Evolutionary conservation across 2,113 vertebrate genomes (phyloP).

Genomic region (Upupa epops): DNA sequence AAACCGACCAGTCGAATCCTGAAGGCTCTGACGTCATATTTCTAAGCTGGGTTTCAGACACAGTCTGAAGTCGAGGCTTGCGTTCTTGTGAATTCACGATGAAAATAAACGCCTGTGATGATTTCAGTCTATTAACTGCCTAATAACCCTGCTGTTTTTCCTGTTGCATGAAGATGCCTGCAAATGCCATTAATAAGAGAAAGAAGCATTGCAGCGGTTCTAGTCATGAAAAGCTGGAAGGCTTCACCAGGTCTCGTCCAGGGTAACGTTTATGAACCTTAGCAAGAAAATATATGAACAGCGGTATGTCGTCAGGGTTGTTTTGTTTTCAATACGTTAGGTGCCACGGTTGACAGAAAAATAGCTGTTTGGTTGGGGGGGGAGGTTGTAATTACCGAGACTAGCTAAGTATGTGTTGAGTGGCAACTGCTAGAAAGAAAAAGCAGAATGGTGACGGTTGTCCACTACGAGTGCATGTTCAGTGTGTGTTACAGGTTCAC

Average conservation of each 20-base stretch:
- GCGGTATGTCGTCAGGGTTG: not conserved
- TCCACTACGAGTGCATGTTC: not conserved
- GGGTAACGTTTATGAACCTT: not conserved
- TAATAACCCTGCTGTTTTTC: not conserved
- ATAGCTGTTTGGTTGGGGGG: not conserved
- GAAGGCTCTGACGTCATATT: not conserved
- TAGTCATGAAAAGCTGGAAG: not conserved
- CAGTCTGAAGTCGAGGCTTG: not conserved
- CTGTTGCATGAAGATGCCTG: not conserved
- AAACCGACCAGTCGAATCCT: not conserved
- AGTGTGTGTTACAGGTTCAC: slow-evolving; percentile 60
- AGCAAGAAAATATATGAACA: not conserved
- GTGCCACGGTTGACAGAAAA: not conserved
- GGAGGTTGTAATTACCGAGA: not conserved
- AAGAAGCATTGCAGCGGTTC: not conserved
- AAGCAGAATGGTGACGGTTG: not conserved
- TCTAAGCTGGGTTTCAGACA: not conserved
- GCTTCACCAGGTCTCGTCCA: not conserved
- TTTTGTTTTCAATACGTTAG: not conserved
- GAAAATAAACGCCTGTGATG: not conserved
- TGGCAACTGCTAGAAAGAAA: not conserved
- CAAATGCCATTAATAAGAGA: not conserved
- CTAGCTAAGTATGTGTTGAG: not conserved
- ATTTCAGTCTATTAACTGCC: not conserved
- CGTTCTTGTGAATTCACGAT: not conserved